These are phyloP conservation scores for Lacanobia wlatinum DNA, from an alignment of 2,888 invertebrate genomes.

Conservation along the genomic window DNA sequence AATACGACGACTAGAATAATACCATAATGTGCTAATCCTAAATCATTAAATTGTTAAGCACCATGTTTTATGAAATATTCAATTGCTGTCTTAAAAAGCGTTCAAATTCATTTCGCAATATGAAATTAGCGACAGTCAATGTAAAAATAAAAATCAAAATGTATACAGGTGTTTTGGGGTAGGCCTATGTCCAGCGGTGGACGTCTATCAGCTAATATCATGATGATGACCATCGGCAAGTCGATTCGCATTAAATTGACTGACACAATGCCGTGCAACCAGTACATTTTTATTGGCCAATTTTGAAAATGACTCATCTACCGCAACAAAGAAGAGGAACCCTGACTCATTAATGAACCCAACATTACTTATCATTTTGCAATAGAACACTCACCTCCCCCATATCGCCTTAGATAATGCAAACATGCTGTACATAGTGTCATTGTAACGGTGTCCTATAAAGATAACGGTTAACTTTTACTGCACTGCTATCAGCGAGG, in stretches of 20 bases:
- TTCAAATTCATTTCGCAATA: too few relatives aligned
- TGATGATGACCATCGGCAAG: too few relatives aligned
- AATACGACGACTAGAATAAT: too few relatives aligned
- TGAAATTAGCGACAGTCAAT: too few relatives aligned
- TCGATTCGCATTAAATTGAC: neutral
- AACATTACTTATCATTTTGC: neutral
- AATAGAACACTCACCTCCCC: conserved; percentile 1
- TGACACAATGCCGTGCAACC: neutral
- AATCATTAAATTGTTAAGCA: too few relatives aligned
- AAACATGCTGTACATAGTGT: conserved; percentile 22
- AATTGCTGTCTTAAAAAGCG: too few relatives aligned
- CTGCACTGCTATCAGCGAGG: conserved; percentile 50
- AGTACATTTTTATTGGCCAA: neutral
- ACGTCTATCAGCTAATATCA: too few relatives aligned
- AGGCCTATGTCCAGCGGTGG: too few relatives aligned
- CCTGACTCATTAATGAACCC: conserved; percentile 6
- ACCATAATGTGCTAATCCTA: too few relatives aligned
- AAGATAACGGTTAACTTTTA: conserved; percentile 51
- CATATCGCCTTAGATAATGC: neutral
- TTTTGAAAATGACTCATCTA: conserved; percentile 8
- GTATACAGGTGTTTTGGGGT: too few relatives aligned
- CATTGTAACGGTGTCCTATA: conserved; percentile 44
- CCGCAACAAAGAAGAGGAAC: neutral
- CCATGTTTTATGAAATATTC: too few relatives aligned
- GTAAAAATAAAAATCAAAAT: too few relatives aligned